A percentile compares a stretch with the other conserved stretches of the same genome.
Evolutionary conservation across 2,888 invertebrate genomes (phyloP).

Genomic region (Aphrophora alni): DNA sequence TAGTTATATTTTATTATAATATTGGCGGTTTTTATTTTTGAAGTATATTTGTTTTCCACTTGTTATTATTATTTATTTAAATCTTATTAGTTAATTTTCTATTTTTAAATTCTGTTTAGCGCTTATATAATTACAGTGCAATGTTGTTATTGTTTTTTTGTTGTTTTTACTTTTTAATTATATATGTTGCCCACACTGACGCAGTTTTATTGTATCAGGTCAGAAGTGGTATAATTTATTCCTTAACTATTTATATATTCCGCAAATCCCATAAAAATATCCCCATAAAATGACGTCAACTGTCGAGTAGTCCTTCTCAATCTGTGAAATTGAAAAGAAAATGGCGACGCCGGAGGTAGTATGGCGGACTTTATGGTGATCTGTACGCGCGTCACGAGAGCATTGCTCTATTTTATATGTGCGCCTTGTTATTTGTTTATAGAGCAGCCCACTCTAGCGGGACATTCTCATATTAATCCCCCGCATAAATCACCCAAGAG

Average conservation of each 20-base stretch:
- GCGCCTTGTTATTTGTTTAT: not conserved
- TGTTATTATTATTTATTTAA: no score
- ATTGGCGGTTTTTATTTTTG: no score
- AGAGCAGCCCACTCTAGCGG: not conserved
- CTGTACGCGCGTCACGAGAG: not conserved
- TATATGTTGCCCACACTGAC: not conserved
- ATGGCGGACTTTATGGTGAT: not conserved
- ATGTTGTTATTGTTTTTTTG: no score
- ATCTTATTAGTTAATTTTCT: no score
- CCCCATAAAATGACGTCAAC: not conserved
- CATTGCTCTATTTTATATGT: not conserved
- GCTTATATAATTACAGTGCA: no score
- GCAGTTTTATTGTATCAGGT: not conserved
- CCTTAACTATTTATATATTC: not conserved
- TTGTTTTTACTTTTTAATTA: not conserved
- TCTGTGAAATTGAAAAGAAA: slow-evolving; percentile 6
- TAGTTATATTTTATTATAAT: no score
- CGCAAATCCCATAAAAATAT: not conserved
- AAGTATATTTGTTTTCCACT: no score
- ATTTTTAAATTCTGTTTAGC: no score
- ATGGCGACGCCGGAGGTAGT: not conserved
- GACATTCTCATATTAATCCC: not conserved
- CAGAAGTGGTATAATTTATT: not conserved
- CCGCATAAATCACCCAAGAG: not conserved
- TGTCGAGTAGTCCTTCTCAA: not conserved